A percentile compares a stretch with the other conserved stretches of the same genome.
These are phyloP conservation scores for Phrynocephalus vlangalii DNA, from an alignment of 2,797 vertebrate genomes.

Conservation along the genomic window DNA sequence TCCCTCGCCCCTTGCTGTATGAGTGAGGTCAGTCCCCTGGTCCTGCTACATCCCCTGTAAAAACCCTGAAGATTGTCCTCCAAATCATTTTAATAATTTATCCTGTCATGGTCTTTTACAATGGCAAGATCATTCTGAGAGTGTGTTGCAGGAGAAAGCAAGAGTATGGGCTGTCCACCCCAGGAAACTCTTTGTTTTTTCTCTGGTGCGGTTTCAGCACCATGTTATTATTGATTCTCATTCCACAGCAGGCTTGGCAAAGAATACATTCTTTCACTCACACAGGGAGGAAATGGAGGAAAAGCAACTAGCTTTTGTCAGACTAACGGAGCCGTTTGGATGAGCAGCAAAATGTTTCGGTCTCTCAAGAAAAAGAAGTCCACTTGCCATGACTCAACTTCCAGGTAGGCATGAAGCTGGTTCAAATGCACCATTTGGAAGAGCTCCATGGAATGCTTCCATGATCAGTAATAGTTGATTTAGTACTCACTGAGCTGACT, in stretches of 20 bases:
- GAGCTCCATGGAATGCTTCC: too few relatives aligned
- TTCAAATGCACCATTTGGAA: too few relatives aligned
- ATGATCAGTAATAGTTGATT: too few relatives aligned
- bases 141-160: conserved; percentile 54
- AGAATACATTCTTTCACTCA: conserved; percentile 58
- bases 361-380: too few relatives aligned
- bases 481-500: too few relatives aligned
- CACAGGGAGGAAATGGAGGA: too few relatives aligned
- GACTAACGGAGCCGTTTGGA: too few relatives aligned
- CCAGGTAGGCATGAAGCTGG: too few relatives aligned
- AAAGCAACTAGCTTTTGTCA: too few relatives aligned
- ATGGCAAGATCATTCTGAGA: conserved; percentile 59
- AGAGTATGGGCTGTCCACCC: conserved; percentile 56
- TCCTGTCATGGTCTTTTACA: conserved; percentile 27
- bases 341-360: too few relatives aligned
- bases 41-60: conserved; percentile 56
- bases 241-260: conserved; percentile 61
- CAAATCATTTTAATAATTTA: conserved; percentile 66
- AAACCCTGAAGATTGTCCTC: conserved; percentile 59
- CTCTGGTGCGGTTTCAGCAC: conserved; percentile 56
- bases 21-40: conserved; percentile 61
- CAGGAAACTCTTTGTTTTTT: conserved; percentile 66
- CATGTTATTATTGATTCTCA: conserved; percentile 60
- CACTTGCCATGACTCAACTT: too few relatives aligned
- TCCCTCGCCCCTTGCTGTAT: conserved; percentile 60